Evolutionary conservation across 2,113 vertebrate species (phyloP).

Genomic region (Catharus fuscescens): DNA sequence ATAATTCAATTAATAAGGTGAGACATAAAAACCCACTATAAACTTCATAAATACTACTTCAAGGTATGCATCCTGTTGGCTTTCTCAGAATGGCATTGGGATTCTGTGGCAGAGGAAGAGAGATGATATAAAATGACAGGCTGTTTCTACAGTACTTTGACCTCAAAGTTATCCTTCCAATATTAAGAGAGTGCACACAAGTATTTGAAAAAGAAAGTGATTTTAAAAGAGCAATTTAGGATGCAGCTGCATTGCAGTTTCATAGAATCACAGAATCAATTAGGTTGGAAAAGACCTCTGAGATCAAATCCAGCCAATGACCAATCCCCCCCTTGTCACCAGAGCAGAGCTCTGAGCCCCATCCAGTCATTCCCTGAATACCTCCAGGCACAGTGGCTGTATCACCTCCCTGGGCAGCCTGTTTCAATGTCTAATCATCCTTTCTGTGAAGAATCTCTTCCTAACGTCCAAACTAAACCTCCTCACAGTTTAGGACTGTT

Average conservation of each 20-base stretch:
- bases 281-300: background rate
- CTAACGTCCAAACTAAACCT: background rate
- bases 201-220: background rate
- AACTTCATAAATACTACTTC: background rate
- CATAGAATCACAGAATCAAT: background rate
- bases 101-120: background rate
- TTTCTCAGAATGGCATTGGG: background rate
- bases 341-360: background rate
- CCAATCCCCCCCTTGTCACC: fast-evolving
- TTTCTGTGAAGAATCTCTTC: background rate
- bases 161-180: background rate
- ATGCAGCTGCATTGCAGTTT: background rate
- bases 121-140: background rate
- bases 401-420: background rate
- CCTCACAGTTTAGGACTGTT: too few species aligned
- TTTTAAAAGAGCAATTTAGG: background rate
- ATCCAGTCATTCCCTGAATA: background rate
- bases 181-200: background rate
- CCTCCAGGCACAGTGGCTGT: background rate
- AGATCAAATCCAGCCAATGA: fast-evolving
- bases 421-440: background rate
- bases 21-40: background rate
- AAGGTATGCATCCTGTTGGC: background rate
- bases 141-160: background rate
- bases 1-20: background rate